Conservation (phyloP, 2,113 vertebrate species). For the Eurypyga helias region DNA sequence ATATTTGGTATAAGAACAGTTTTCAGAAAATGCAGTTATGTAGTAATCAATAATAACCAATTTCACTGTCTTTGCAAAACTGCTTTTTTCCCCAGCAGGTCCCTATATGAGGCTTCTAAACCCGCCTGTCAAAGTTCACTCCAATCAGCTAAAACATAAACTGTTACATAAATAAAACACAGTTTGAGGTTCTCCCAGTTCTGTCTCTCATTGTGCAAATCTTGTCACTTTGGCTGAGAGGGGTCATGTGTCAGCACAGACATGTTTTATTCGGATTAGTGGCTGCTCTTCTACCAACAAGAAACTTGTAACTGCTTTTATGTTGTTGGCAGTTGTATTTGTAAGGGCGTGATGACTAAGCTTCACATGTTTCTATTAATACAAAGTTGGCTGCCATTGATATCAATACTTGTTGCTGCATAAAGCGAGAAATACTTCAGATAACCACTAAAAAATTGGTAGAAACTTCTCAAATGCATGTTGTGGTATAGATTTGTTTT, state of each 20-base stretch:
- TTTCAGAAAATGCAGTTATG: not conserved
- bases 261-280: not conserved
- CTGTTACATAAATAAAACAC: not conserved
- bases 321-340: not conserved
- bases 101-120: not conserved
- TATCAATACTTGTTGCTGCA: not conserved
- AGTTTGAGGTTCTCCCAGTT: not conserved
- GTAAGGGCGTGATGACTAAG: not conserved
- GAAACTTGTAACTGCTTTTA: not conserved
- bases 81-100: not conserved
- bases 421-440: not conserved
- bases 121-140: not conserved
- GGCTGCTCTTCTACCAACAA: not conserved
- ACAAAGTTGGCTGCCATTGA: not conserved
- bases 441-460: not conserved
- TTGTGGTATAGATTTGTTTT: not conserved
- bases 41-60: not conserved
- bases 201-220: not conserved
- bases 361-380: slow-evolving; percentile 26
- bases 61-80: not conserved
- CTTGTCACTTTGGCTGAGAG: not conserved
- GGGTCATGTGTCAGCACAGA: not conserved
- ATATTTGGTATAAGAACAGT: not conserved
- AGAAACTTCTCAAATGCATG: not conserved
- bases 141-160: not conserved